Evolutionary conservation across 2,113 vertebrate species (phyloP).

Genomic region (Lagenorhynchus albirostris): DNA sequence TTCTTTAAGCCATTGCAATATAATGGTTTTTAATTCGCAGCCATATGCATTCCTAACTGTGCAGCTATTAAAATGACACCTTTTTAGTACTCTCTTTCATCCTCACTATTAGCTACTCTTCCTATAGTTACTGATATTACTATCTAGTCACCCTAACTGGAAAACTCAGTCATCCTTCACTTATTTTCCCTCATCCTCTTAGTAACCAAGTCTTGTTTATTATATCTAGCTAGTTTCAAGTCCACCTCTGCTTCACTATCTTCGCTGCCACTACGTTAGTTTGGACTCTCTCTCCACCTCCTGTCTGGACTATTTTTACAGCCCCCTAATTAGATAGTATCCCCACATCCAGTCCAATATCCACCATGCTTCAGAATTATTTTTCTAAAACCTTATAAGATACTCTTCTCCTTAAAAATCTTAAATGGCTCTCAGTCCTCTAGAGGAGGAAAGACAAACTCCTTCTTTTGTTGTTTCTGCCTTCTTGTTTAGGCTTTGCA

Average conservation of each 20-base stretch:
- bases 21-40: neutral
- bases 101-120: neutral
- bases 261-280: neutral
- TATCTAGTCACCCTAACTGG: neutral
- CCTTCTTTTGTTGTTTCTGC: neutral
- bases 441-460: neutral
- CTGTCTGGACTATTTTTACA: neutral
- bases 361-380: neutral
- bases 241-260: neutral
- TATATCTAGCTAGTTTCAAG: neutral
- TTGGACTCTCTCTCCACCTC: neutral
- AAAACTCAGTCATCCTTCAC: neutral
- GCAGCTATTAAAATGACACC: constrained; percentile 4
- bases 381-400: neutral
- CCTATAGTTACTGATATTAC: neutral
- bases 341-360: neutral
- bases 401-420: neutral
- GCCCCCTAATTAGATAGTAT: neutral
- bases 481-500: neutral
- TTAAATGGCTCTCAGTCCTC: neutral
- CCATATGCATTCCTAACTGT: neutral
- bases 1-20: neutral
- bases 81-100: neutral
- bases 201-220: neutral
- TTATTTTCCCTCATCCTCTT: neutral